A percentile compares a stretch with the other conserved stretches of the same genome.
Evolutionary conservation across 1,140 invertebrate genomes (phyloP).

Genomic region (Protaetia brevitarsis): DNA sequence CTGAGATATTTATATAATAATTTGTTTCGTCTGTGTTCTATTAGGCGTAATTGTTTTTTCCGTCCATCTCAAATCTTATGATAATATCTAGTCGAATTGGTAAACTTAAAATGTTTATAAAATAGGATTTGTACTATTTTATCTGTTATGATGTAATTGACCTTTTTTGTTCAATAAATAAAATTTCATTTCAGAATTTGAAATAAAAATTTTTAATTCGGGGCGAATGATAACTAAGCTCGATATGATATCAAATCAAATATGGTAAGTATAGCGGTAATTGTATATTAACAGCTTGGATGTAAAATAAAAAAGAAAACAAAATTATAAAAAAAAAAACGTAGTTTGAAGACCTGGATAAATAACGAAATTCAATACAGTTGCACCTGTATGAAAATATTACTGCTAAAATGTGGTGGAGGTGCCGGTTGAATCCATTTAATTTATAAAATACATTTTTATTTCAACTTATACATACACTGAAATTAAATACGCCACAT

Average conservation of each 20-base stretch:
- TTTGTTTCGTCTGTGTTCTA: not conserved
- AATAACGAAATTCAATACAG: too few species aligned
- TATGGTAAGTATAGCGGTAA: too few species aligned
- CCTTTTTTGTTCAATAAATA: conserved; percentile 11
- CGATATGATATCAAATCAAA: not conserved
- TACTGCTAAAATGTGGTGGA: too few species aligned
- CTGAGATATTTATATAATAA: not conserved
- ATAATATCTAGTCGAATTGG: conserved; percentile 15
- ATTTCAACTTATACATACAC: too few species aligned
- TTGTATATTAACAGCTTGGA: too few species aligned
- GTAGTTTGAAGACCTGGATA: too few species aligned
- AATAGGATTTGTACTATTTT: conserved; percentile 15
- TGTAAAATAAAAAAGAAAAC: too few species aligned
- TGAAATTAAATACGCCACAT: too few species aligned
- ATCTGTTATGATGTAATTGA: not conserved
- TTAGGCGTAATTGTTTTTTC: conserved; percentile 12
- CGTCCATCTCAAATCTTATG: conserved; percentile 11
- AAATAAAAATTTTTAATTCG: not conserved
- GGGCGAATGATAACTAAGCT: not conserved
- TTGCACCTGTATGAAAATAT: too few species aligned
- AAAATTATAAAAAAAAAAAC: too few species aligned
- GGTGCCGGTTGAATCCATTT: too few species aligned
- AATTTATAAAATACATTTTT: too few species aligned
- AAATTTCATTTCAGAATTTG: not conserved
- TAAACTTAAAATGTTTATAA: conserved; percentile 15